Evolutionary conservation across 2,888 invertebrate genomes (phyloP).

Genomic region (Heliothis peltigera): DNA sequence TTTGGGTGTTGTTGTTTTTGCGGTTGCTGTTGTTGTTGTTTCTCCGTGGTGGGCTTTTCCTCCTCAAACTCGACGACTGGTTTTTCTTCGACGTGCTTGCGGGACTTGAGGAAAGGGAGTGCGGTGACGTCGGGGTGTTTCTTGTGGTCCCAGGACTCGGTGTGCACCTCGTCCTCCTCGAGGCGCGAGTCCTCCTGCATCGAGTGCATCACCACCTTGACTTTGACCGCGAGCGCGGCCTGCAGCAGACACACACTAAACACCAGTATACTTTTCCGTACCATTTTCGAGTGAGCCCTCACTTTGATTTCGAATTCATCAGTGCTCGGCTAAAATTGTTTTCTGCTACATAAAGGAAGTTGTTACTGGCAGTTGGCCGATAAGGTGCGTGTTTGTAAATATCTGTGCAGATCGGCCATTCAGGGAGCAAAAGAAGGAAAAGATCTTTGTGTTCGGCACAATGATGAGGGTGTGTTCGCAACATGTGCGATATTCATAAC

Average conservation of each 20-base stretch:
- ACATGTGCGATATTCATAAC: conserved; percentile 28
- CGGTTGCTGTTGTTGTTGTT: conserved; percentile 35
- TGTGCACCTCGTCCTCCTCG: conserved; percentile 75
- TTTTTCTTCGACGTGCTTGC: conserved; percentile 66
- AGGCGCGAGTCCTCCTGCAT: conserved; percentile 80
- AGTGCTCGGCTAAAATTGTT: conserved; percentile 47
- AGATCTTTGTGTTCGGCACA: conserved; percentile 37
- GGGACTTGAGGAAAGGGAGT: conserved; percentile 76
- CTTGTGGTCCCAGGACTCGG: conserved; percentile 72
- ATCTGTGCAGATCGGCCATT: conserved; percentile 54
- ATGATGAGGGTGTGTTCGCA: conserved; percentile 26
- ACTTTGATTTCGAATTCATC: conserved; percentile 31
- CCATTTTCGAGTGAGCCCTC: conserved; percentile 66
- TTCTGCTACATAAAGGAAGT: conserved; percentile 63
- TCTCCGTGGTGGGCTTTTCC: conserved; percentile 73
- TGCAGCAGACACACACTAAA: conserved; percentile 68
- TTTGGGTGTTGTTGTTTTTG: conserved; percentile 78
- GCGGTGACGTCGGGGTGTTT: conserved; percentile 66
- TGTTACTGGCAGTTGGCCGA: conserved; percentile 66
- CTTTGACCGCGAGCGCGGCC: conserved; percentile 76
- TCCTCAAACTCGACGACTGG: conserved; percentile 74
- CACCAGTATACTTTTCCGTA: conserved; percentile 62
- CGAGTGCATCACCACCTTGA: conserved; percentile 84
- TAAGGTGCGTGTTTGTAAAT: conserved; percentile 81
- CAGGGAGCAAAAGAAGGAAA: conserved; percentile 55